Base-by-base conservation (phyloP, 2,888 invertebrate species). In the Quadroppia sp. region DNA sequence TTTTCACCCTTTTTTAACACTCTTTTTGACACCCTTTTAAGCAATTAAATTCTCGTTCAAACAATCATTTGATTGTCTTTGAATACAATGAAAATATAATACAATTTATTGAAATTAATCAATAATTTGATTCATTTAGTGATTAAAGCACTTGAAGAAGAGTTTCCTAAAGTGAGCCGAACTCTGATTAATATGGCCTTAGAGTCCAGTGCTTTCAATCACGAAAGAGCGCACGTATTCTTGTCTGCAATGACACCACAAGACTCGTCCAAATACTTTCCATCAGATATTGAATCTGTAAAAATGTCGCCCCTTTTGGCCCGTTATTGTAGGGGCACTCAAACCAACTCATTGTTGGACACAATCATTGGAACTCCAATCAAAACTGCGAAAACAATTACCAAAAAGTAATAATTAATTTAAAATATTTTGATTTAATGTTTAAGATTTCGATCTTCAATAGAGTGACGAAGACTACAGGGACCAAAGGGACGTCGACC, bases 141-240 rank as follows among this genome's bases (percentile, higher is more conserved):
- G 64, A 75, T 76, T 23, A 71, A 73, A 40, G 77, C 78, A 72
- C 71, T 94, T 25, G 88, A 89, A 82, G 86, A 86, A 75, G 88
- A 89, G 80, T 92, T 90, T 82, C 87, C 87, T 71, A 86, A 87
- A 67, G 87, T 92, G 40, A 89, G 91, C 0, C 91, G 91, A 78
- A 87, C 90, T 76, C 89, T 95, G 15, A 88, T 94, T 71, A 84
- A 87, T 1, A 89, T 94, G 82, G 95, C 94, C 0, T 83, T 94
- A 77, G 94, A 95, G 80, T 92, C 92, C 80, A 92, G 92, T 0
- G 89, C 90, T 80, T 94, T 89, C 82, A 89, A 92, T 77, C 91
- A 92, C 81, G 88, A 89, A 72, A 86, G 89, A 73, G 91, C 93
- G 0, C 88, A 87, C 77, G 89, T 90, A 81, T 90, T 94, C 77